A percentile compares a stretch with the other conserved stretches of the same genome.
These are phyloP conservation scores for Pocillopora verrucosa DNA, from an alignment of 64 coral and sea anemone species.

Conservation along the genomic window DNA sequence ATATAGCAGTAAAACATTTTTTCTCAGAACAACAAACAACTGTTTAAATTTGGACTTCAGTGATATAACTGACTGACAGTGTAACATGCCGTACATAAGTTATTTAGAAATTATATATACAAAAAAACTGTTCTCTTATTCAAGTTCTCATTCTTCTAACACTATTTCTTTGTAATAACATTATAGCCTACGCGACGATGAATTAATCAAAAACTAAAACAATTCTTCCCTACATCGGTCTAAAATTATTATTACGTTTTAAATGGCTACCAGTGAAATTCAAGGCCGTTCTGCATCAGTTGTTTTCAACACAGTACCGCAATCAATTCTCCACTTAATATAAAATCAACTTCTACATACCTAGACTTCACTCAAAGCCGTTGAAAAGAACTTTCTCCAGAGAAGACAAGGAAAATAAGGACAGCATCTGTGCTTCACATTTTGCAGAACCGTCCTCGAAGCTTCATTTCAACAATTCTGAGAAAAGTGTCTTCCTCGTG, in stretches of 20 bases:
- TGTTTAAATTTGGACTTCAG: slow-evolving; percentile 12
- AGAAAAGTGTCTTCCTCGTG: background rate
- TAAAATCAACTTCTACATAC: no score
- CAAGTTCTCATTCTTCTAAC: background rate
- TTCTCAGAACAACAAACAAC: background rate
- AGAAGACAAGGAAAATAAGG: no score
- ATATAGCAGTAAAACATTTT: background rate
- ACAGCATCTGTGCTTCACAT: no score
- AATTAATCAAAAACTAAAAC: background rate
- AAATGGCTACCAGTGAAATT: background rate
- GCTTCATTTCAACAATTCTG: background rate
- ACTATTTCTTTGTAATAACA: background rate
- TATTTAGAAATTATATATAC: background rate
- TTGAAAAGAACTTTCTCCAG: no score
- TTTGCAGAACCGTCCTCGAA: no score
- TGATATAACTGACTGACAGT: slow-evolving; percentile 13
- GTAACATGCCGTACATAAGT: background rate
- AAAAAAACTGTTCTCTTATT: background rate
- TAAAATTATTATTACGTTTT: background rate
- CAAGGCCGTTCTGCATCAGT: no score
- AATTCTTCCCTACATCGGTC: background rate
- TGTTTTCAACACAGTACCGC: no score
- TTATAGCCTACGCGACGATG: background rate
- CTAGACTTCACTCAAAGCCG: no score
- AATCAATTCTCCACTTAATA: no score